A percentile compares a stretch with the other conserved stretches of the same genome.
phyloP scores from a whole-genome alignment of 2,888 invertebrate genomes.

The Cephus rjabovi region DNA sequence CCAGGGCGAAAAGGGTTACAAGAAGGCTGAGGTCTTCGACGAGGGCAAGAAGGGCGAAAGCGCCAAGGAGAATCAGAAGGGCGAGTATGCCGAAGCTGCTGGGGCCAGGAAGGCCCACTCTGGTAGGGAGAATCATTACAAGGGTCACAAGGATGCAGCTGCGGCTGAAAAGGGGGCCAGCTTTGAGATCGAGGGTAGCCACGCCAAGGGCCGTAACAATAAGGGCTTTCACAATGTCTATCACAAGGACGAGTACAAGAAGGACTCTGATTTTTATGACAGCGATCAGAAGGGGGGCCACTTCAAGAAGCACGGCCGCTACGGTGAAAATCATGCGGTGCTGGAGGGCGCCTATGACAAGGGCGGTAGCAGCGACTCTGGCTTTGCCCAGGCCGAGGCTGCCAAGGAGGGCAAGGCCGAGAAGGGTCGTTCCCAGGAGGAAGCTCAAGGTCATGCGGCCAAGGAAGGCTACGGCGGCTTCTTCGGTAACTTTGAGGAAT shows the following conservation, averaged over 20 bases:
- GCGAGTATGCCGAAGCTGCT: slow-evolving; percentile 62
- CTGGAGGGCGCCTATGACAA: slow-evolving; percentile 66
- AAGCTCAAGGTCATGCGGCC: slow-evolving; percentile 66
- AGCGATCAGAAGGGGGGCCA: slow-evolving; percentile 70
- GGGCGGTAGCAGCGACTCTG: slow-evolving; percentile 58
- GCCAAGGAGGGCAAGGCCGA: slow-evolving; percentile 69
- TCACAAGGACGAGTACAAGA: slow-evolving; percentile 74
- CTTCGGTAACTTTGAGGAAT: slow-evolving; percentile 70
- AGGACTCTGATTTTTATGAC: slow-evolving; percentile 72
- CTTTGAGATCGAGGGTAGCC: slow-evolving; percentile 68
- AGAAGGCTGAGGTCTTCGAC: slow-evolving; percentile 69
- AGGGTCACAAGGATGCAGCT: slow-evolving; percentile 64
- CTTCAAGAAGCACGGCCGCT: slow-evolving; percentile 69
- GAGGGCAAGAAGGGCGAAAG: slow-evolving; percentile 71
- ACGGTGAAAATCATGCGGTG: slow-evolving; percentile 65
- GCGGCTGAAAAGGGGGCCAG: slow-evolving; percentile 65
- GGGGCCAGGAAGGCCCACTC: slow-evolving; percentile 59
- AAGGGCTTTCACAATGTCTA: slow-evolving; percentile 72
- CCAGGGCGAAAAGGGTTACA: slow-evolving; percentile 70
- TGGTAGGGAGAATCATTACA: slow-evolving; percentile 67
- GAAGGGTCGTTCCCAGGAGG: slow-evolving; percentile 68
- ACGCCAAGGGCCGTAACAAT: slow-evolving; percentile 71
- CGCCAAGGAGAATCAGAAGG: slow-evolving; percentile 69
- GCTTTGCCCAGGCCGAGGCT: slow-evolving; percentile 65
- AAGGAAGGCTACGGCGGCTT: slow-evolving; percentile 69